Percentiles rank a stretch among this genome's conserved stretches.
Evolutionary conservation across 2,888 invertebrate species (phyloP).

Genomic region (Chloroclysta siterata): DNA sequence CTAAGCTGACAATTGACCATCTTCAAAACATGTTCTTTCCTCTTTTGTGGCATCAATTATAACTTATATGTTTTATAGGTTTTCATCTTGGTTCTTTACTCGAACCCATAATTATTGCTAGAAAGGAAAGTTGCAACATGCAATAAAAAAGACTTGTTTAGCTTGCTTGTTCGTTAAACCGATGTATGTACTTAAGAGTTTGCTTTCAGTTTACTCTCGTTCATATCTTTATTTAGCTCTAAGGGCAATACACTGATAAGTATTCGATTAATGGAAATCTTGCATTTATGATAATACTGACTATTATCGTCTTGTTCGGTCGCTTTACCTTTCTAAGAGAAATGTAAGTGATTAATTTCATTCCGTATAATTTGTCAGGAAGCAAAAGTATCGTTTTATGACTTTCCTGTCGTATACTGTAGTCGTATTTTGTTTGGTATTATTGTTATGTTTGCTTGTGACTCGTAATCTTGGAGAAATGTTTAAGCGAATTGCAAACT

Average conservation of each 20-base stretch:
- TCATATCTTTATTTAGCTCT: slow-evolving; percentile 16
- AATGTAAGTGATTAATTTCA: neutral
- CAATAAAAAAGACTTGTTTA: slow-evolving; percentile 30
- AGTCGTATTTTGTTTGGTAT: neutral
- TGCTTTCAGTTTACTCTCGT: slow-evolving; percentile 35
- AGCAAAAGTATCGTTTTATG: slow-evolving; percentile 2
- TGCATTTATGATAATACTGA: no score
- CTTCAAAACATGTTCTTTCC: neutral
- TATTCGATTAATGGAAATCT: neutral
- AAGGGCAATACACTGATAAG: slow-evolving; percentile 8
- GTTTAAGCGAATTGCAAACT: slow-evolving; percentile 12
- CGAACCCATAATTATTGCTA: slow-evolving; percentile 7
- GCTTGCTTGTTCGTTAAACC: slow-evolving; percentile 32
- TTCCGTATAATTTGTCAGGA: neutral
- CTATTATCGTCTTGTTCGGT: neutral
- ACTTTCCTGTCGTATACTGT: slow-evolving; percentile 5
- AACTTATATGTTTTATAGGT: neutral
- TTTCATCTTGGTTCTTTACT: neutral
- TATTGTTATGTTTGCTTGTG: slow-evolving; percentile 13
- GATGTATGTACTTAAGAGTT: slow-evolving; percentile 23
- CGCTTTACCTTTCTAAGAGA: neutral
- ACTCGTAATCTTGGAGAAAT: slow-evolving; percentile 16
- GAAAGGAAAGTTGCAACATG: neutral
- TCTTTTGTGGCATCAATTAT: neutral
- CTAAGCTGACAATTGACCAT: slow-evolving; percentile 20